Evolutionary conservation across 2,113 vertebrate species (phyloP).

Genomic region (Mormyrus iriodes): DNA sequence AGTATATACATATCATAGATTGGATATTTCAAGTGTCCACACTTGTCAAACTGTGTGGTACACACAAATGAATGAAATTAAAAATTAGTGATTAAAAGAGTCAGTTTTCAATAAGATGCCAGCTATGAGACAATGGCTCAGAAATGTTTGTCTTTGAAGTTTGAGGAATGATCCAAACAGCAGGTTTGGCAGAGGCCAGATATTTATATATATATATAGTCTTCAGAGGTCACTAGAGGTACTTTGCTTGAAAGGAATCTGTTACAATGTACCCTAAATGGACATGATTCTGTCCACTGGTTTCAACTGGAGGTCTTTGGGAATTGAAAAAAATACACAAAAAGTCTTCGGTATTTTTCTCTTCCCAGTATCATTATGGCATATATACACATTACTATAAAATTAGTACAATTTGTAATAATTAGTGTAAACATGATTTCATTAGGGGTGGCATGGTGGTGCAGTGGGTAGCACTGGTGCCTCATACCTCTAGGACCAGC

Average conservation of each 20-base stretch:
- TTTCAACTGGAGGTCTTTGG: not conserved
- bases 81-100: not conserved
- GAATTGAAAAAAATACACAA: not conserved
- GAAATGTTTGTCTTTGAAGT: not conserved
- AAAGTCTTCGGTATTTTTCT: not conserved
- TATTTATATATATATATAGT: slow-evolving; percentile 22
- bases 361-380: not conserved
- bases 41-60: not conserved
- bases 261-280: not conserved
- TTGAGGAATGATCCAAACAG: not conserved
- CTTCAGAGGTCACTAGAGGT: not conserved
- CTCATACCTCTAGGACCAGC: too few relatives aligned
- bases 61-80: not conserved
- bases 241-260: not conserved
- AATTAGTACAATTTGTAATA: not conserved
- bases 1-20: not conserved
- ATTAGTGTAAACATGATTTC: not conserved
- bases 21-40: not conserved
- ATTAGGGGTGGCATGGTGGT: too few relatives aligned
- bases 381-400: not conserved
- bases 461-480: too few relatives aligned
- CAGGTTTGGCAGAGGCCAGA: slow-evolving; percentile 12
- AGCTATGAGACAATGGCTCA: not conserved
- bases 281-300: not conserved
- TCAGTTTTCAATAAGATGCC: not conserved